These are phyloP conservation scores for Poecile montanus DNA, from an alignment of 2,797 vertebrate genomes.

Conservation along the genomic window DNA sequence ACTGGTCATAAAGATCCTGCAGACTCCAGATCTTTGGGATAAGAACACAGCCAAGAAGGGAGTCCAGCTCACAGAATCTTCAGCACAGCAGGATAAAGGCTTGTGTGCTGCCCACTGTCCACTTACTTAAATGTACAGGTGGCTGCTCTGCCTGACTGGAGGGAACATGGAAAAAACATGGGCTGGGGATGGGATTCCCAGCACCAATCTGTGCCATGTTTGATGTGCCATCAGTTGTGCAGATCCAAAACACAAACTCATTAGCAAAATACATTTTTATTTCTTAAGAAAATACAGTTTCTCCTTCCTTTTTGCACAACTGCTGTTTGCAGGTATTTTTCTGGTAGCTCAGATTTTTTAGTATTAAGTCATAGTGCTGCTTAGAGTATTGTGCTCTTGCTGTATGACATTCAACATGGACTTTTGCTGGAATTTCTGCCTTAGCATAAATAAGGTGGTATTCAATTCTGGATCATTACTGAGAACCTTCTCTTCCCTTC, in stretches of 20 bases:
- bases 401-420: neutral
- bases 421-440: neutral
- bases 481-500: neutral
- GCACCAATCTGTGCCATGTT: neutral
- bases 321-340: neutral
- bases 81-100: neutral
- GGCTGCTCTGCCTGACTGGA: neutral
- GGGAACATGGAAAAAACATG: rapidly evolving
- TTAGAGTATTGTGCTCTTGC: neutral
- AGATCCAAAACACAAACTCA: neutral
- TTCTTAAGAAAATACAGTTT: neutral
- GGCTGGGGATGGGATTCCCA: neutral
- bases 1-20: slow-evolving; percentile 55
- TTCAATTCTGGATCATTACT: neutral
- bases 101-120: slow-evolving; percentile 1
- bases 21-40: slow-evolving; percentile 55
- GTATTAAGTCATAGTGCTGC: neutral
- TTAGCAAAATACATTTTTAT: neutral
- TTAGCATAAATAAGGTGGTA: neutral
- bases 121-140: neutral
- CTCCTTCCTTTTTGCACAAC: neutral
- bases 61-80: neutral
- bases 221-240: neutral
- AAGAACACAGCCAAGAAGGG: neutral
- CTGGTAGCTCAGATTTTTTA: neutral